These are phyloP conservation scores for Dendronephthya gigantea DNA, from an alignment of 64 coral and sea anemone genomes.

Conservation along the genomic window DNA sequence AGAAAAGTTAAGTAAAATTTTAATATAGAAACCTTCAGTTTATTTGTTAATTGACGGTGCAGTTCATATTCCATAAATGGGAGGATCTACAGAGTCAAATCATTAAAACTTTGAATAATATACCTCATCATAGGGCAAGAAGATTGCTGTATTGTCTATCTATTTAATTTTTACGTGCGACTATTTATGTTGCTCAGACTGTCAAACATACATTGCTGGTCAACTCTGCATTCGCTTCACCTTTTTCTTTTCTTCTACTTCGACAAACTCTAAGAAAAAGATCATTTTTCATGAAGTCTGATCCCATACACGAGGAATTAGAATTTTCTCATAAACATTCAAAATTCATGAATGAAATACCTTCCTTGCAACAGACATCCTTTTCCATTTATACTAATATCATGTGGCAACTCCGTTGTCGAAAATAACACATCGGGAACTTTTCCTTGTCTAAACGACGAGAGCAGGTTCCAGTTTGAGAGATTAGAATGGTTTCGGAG, in stretches of 20 bases:
- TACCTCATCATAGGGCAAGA: too few relatives aligned
- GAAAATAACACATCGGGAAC: slow-evolving; percentile 93
- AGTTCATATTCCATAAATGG: slow-evolving; percentile 99
- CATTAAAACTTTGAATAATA: background rate
- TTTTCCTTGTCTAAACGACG: slow-evolving; percentile 51
- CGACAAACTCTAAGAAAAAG: slow-evolving; percentile 61
- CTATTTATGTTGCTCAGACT: too few relatives aligned
- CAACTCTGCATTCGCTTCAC: slow-evolving; percentile 92
- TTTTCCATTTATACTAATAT: slow-evolving; percentile 54
- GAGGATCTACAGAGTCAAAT: slow-evolving; percentile 48
- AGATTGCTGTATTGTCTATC: too few relatives aligned
- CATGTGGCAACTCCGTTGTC: slow-evolving; percentile 68
- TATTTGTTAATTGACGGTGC: slow-evolving; percentile 83
- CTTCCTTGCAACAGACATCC: slow-evolving; percentile 47
- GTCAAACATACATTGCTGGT: slow-evolving; percentile 65
- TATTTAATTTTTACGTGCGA: too few relatives aligned
- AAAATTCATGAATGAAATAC: background rate
- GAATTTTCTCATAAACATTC: too few relatives aligned
- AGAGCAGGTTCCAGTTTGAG: too few relatives aligned
- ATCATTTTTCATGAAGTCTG: too few relatives aligned
- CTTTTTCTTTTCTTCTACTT: slow-evolving; percentile 94
- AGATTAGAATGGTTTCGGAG: too few relatives aligned
- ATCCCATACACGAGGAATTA: too few relatives aligned
- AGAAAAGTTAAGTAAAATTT: too few relatives aligned
- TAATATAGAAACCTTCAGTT: slow-evolving; percentile 75